phyloP scores from a whole-genome alignment of 2,888 invertebrate genomes.

The Ptychoptera albimana region DNA sequence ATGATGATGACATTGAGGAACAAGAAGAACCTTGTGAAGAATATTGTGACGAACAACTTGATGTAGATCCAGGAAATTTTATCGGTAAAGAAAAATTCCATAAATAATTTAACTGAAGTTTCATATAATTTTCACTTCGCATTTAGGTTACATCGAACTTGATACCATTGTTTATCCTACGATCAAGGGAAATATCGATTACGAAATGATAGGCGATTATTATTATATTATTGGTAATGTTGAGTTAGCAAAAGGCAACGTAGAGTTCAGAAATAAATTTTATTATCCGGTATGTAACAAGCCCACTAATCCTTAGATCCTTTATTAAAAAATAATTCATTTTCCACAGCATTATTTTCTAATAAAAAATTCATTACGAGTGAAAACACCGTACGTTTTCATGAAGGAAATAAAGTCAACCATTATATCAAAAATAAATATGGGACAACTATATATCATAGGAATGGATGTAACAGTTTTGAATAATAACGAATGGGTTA shows the following conservation, averaged over 20 bases:
- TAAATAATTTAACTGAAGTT: too few species aligned
- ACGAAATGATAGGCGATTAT: constrained; percentile 35
- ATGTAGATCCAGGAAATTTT: constrained; percentile 10
- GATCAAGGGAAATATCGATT: constrained; percentile 36
- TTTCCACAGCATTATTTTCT: constrained; percentile 28
- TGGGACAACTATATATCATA: constrained; percentile 31
- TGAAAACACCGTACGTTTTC: constrained; percentile 36
- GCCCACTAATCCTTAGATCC: too few species aligned
- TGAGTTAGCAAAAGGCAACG: constrained; percentile 36
- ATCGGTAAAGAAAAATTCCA: constrained; percentile 11
- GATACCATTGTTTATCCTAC: constrained; percentile 41
- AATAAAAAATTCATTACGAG: constrained; percentile 38
- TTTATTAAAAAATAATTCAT: too few species aligned
- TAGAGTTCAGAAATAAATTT: constrained; percentile 39
- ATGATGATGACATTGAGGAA: constrained; percentile 16
- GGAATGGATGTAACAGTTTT: constrained; percentile 32
- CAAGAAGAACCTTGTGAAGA: constrained; percentile 24
- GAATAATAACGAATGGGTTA: constrained; percentile 26
- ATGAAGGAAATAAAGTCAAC: constrained; percentile 33
- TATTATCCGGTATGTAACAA: constrained; percentile 36
- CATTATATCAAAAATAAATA: constrained; percentile 33
- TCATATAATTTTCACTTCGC: too few species aligned
- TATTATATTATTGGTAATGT: constrained; percentile 34
- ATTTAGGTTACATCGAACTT: constrained; percentile 37
- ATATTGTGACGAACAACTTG: constrained; percentile 18